phyloP scores from a whole-genome alignment of 2,113 vertebrate genomes.

The western clawed frog (Xenopus tropicalis) region DNA sequence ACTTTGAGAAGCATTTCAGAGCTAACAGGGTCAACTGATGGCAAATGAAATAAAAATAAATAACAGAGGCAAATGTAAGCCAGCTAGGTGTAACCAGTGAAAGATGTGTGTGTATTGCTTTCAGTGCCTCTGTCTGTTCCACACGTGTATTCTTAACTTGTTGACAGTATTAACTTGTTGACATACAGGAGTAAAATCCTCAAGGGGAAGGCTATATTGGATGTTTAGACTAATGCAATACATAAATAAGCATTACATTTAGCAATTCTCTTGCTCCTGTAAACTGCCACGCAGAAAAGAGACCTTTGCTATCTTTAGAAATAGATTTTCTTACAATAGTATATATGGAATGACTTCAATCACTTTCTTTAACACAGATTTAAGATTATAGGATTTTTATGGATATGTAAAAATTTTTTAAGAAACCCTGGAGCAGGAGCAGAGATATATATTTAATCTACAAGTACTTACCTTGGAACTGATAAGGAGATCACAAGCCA shows the following conservation, averaged over 20 bases:
- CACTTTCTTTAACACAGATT: too few species aligned
- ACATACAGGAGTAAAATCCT: constrained; percentile 31
- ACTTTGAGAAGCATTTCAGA: too few species aligned
- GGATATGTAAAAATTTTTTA: constrained; percentile 24
- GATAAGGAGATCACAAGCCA: not conserved
- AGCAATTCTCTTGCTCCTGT: constrained; percentile 5
- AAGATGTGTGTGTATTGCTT: constrained; percentile 16
- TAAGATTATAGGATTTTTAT: not conserved
- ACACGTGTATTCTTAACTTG: constrained; percentile 38
- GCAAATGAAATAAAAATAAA: not conserved
- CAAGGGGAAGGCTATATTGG: constrained; percentile 28
- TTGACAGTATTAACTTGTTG: constrained; percentile 39
- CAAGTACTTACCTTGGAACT: constrained; percentile 3
- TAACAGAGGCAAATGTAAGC: constrained; percentile 24
- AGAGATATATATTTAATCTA: not conserved
- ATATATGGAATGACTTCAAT: constrained; percentile 4
- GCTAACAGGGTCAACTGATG: too few species aligned
- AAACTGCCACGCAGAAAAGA: too few species aligned
- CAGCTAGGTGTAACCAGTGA: constrained; percentile 22
- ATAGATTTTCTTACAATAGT: too few species aligned
- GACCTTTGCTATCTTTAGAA: too few species aligned
- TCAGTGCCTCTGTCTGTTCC: constrained; percentile 25
- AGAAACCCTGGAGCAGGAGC: too few species aligned
- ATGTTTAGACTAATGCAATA: constrained; percentile 30
- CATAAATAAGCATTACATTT: constrained; percentile 24